Evolutionary conservation across 2,888 invertebrate species (phyloP).

Genomic region (Orthosia incerta): DNA sequence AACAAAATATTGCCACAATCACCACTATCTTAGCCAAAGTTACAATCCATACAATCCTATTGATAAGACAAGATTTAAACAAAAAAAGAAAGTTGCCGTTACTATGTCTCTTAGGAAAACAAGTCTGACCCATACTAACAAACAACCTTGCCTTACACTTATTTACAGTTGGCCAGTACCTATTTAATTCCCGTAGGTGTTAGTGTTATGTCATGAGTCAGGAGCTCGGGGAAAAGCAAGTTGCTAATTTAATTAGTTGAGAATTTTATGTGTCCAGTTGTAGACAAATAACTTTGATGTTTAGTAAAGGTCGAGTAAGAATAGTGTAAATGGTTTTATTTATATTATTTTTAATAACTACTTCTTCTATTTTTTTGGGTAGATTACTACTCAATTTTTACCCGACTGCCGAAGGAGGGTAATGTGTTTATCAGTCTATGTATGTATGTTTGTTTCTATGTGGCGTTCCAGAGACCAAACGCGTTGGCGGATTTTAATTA

Average conservation of each 20-base stretch:
- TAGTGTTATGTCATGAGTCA: conserved; percentile 16
- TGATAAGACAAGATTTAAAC: not conserved
- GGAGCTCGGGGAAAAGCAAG: conserved; percentile 28
- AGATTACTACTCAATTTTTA: too few species aligned
- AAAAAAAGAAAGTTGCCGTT: not conserved
- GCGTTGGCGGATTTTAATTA: too few species aligned
- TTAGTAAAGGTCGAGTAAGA: not conserved
- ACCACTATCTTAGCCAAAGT: not conserved
- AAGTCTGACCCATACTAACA: not conserved
- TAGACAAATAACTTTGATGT: conserved; percentile 3
- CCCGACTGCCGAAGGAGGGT: too few species aligned
- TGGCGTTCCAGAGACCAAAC: too few species aligned
- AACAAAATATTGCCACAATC: not conserved
- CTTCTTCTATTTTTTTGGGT: too few species aligned
- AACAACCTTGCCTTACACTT: conserved; percentile 8
- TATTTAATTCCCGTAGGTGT: conserved; percentile 31
- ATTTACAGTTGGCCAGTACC: not conserved
- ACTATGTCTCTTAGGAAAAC: not conserved
- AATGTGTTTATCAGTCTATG: too few species aligned
- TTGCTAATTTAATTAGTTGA: conserved; percentile 49
- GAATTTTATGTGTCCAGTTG: not conserved
- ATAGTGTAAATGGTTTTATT: too few species aligned
- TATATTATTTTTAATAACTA: too few species aligned
- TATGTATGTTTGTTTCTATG: too few species aligned
- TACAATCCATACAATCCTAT: not conserved